Base-by-base conservation (phyloP, 2,797 vertebrate species). In the Mus caroli region DNA sequence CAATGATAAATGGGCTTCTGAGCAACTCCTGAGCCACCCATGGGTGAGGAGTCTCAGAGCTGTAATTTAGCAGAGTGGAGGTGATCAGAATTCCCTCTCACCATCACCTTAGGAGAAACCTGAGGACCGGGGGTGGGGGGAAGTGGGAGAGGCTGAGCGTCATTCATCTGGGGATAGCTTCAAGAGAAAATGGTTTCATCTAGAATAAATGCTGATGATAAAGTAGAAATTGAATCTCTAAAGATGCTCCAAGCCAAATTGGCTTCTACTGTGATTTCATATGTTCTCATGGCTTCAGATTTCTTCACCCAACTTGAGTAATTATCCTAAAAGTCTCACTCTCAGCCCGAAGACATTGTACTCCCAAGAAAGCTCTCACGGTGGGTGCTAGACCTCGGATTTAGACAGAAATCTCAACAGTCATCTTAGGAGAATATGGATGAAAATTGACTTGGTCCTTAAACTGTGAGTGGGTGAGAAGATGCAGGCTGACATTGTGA, bases 101-200 rank as follows among this genome's bases (percentile, higher is more conserved):
- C 5, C 15, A 0, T 64, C 26, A 0, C 0, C 0, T 10, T 40
- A 24, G n/a, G 4, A 22, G n/a, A 19, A 83, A 37, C n/a, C 19
- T 34, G 12, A 89, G 34, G 31, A 19, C 14, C 7, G 69, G 31
- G 40, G 3, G 3, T 17, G 15, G n/a, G 2, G 3, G 37, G 6
- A 6, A 3, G 5, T 54, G 50, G 43, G 54, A 34, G 56, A 75
- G 71, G 40, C 22, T 13, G 34, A 34, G 0, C 6, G 0, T 43
- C 7, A 2, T 73, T 40, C 19, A 79, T 71, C 46, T 34, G 17
- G 0, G 12, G 85, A 40, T 31, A 82, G 20, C 40, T 50, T 71
- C 76, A 91, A 87, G 95, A 77, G 40, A 31, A 90, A 34, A 71
- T 67, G 5, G 26, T 92, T 86, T 73, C 46, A 5, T 89, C 37